These are phyloP conservation scores for Acrobasis repandana DNA, from an alignment of 2,888 invertebrate genomes.

Conservation along the genomic window DNA sequence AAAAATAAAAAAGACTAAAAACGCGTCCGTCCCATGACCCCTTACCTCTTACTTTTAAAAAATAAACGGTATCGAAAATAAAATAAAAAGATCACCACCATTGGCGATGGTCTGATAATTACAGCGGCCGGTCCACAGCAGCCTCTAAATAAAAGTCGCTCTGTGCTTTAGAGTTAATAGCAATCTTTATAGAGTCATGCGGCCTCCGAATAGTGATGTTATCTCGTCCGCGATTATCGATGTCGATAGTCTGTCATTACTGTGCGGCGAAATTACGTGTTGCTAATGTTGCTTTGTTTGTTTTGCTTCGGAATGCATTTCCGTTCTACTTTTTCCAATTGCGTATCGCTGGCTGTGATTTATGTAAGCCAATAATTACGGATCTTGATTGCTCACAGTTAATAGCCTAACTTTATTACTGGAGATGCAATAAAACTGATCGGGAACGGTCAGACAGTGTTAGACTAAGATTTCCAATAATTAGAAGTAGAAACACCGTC, in stretches of 20 bases:
- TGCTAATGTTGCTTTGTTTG: constrained; percentile 37
- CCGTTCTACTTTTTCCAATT: constrained; percentile 22
- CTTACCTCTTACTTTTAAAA: constrained; percentile 55
- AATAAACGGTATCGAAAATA: constrained; percentile 39
- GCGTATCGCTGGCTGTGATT: constrained; percentile 9
- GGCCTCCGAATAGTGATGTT: constrained; percentile 65
- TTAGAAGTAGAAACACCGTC: constrained; percentile 18
- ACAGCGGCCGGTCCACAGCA: constrained; percentile 66
- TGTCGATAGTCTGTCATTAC: constrained; percentile 65
- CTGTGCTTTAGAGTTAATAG: constrained; percentile 73
- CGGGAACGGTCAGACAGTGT: constrained; percentile 7
- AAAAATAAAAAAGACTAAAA: constrained; percentile 49
- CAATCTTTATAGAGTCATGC: constrained; percentile 78
- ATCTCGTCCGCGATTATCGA: constrained; percentile 55
- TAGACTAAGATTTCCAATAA: constrained; percentile 21
- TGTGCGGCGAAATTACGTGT: constrained; percentile 46
- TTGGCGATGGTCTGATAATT: constrained; percentile 74
- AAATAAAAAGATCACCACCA: constrained; percentile 38
- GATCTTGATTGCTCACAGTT: constrained; percentile 15
- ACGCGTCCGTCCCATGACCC: constrained; percentile 58
- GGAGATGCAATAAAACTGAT: constrained; percentile 18
- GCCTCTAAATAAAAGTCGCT: constrained; percentile 62
- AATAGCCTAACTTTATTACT: constrained; percentile 3
- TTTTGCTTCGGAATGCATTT: constrained; percentile 29
- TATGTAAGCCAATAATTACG: constrained; percentile 15